Evolutionary conservation across 2,113 vertebrate genomes (phyloP).

Genomic region (Hystrix brachyura): DNA sequence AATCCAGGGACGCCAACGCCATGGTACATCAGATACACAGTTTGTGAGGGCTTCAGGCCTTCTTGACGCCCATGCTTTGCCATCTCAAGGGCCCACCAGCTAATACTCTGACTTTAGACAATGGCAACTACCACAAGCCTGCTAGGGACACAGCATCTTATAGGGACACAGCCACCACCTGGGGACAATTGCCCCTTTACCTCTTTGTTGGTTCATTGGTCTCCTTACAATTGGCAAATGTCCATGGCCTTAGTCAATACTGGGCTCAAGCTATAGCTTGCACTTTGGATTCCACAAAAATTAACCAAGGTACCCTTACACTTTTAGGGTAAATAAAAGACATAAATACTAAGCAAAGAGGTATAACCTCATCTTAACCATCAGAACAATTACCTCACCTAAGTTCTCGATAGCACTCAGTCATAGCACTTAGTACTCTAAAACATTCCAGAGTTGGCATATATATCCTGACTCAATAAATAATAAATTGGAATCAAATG

Average conservation of each 20-base stretch:
- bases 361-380: not conserved
- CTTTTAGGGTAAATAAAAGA: not conserved
- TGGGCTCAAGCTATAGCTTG: constrained; percentile 16
- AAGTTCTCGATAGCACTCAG: not conserved
- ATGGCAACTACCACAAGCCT: not conserved
- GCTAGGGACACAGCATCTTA: not conserved
- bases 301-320: not conserved
- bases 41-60: not conserved
- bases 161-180: not conserved
- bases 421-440: not conserved
- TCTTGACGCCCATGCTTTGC: not conserved
- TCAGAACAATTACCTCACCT: not conserved
- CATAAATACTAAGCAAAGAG: not conserved
- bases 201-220: not conserved
- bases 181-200: not conserved
- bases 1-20: not conserved
- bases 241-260: constrained; percentile 20
- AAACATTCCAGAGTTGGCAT: not conserved
- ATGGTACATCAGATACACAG: not conserved
- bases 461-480: not conserved
- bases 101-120: not conserved
- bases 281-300: not conserved
- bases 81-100: not conserved
- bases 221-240: not conserved
- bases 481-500: constrained; percentile 31